Evolutionary conservation across 2,888 invertebrate species (phyloP).

Genomic region (Serrognathus titanus): DNA sequence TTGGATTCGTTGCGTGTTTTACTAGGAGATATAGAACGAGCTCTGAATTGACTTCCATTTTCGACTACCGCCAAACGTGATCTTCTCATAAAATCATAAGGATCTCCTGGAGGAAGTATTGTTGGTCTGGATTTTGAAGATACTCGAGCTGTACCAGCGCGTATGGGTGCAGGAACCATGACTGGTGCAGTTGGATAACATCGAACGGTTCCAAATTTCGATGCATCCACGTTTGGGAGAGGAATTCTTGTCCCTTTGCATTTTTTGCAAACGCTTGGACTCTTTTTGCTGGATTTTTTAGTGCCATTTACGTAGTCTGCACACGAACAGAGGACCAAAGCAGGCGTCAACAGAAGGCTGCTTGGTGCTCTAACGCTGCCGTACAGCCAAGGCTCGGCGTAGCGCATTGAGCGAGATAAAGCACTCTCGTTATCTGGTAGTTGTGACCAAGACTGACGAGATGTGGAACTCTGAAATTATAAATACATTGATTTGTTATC

Average conservation of each 20-base stretch:
- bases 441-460: constrained; percentile 37
- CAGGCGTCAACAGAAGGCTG: constrained; percentile 52
- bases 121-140: constrained; percentile 60
- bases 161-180: constrained; percentile 38
- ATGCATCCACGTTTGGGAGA: constrained; percentile 52
- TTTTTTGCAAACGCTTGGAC: constrained; percentile 76
- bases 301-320: constrained; percentile 77
- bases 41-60: constrained; percentile 39
- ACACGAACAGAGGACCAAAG: constrained; percentile 77
- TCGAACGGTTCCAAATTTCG: constrained; percentile 64
- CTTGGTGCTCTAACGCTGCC: constrained; percentile 64
- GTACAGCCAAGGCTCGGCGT: constrained; percentile 82
- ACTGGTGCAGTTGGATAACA: constrained; percentile 41
- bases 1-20: constrained; percentile 31
- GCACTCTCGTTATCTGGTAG: constrained; percentile 64
- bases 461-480: constrained; percentile 36
- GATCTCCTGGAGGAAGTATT: constrained; percentile 67
- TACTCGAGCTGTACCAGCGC: constrained; percentile 64
- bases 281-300: constrained; percentile 64
- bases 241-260: constrained; percentile 78
- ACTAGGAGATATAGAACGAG: constrained; percentile 50
- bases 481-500: neutral
- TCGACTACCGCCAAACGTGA: constrained; percentile 55
- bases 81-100: constrained; percentile 80
- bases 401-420: constrained; percentile 80